Percentiles rank a stretch among this genome's conserved stretches.
Evolutionary conservation across 1,140 invertebrate genomes (phyloP).

Genomic region (Drosophila gunungcola): DNA sequence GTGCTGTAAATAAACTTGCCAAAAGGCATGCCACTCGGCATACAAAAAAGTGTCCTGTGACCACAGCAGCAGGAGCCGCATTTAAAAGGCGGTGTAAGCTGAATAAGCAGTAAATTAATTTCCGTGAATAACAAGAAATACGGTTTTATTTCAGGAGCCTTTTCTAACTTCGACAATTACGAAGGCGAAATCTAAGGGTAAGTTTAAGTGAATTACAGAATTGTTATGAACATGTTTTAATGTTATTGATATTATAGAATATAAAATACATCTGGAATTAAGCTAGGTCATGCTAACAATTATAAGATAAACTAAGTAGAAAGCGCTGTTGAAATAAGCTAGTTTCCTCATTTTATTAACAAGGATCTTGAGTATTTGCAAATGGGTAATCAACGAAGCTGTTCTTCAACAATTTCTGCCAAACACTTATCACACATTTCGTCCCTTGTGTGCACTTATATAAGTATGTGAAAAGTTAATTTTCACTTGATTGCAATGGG

Average conservation of each 20-base stretch:
- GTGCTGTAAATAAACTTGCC: slow-evolving; percentile 66
- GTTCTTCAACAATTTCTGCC: not conserved
- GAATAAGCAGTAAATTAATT: slow-evolving; percentile 62
- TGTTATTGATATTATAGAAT: no score
- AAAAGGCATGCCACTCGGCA: slow-evolving; percentile 26
- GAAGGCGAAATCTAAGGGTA: not conserved
- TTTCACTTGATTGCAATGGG: slow-evolving; percentile 5
- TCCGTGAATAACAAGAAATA: slow-evolving; percentile 28
- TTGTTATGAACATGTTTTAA: no score
- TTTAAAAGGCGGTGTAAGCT: slow-evolving; percentile 42
- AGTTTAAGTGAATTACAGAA: not conserved
- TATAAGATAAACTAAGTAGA: no score
- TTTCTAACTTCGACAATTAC: slow-evolving; percentile 23
- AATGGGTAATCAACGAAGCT: not conserved
- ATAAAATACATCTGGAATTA: no score
- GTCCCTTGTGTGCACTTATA: not conserved
- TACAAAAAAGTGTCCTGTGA: slow-evolving; percentile 49
- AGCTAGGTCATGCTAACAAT: no score
- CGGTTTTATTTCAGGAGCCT: slow-evolving; percentile 3
- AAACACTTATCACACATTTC: not conserved
- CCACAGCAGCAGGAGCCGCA: slow-evolving; percentile 8
- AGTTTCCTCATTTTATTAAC: no score
- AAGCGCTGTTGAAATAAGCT: no score
- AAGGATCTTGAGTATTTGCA: not conserved
- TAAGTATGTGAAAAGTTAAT: slow-evolving; percentile 27